These are phyloP conservation scores for Ceraclea dissimilis DNA, from an alignment of 2,888 invertebrate species.

Conservation along the genomic window DNA sequence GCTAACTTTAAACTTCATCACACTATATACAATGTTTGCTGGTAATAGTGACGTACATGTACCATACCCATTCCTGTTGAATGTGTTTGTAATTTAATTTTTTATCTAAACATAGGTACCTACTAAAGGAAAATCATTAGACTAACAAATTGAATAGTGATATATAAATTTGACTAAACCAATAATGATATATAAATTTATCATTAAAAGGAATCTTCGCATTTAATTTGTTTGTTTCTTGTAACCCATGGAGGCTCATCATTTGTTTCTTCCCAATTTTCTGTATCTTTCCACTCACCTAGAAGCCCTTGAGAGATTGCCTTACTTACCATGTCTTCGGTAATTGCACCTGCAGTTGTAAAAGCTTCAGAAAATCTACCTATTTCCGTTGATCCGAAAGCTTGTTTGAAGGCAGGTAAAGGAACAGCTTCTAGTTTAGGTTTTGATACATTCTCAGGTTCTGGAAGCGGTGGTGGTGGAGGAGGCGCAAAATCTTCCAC, in stretches of 20 bases:
- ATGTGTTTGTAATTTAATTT: no score
- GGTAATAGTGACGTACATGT: no score
- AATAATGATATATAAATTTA: no score
- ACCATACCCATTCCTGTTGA: no score
- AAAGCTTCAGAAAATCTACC: conserved; percentile 75
- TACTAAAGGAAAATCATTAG: no score
- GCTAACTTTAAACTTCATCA: no score
- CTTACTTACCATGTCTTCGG: conserved; percentile 33
- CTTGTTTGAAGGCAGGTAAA: conserved; percentile 75
- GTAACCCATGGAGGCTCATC: conserved; percentile 8
- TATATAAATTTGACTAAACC: no score
- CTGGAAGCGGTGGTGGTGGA: conserved; percentile 5
- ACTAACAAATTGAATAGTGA: no score
- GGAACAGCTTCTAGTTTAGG: conserved; percentile 37
- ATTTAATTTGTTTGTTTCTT: conserved; percentile 7
- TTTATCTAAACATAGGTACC: no score
- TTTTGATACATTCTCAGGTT: conserved; percentile 18
- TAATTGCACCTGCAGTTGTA: conserved; percentile 40
- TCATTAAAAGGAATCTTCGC: conserved; percentile 10
- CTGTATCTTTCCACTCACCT: conserved; percentile 11
- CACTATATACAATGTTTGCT: no score
- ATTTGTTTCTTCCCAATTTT: conserved; percentile 3
- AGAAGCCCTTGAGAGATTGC: conserved; percentile 20
- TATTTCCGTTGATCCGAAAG: conserved; percentile 79
- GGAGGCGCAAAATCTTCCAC: conserved; percentile 18